Evolutionary conservation across 2,797 vertebrate genomes (phyloP), one percentile per base, ranked within the genome.

Genomic region (Astyanax mexicanus): DNA sequence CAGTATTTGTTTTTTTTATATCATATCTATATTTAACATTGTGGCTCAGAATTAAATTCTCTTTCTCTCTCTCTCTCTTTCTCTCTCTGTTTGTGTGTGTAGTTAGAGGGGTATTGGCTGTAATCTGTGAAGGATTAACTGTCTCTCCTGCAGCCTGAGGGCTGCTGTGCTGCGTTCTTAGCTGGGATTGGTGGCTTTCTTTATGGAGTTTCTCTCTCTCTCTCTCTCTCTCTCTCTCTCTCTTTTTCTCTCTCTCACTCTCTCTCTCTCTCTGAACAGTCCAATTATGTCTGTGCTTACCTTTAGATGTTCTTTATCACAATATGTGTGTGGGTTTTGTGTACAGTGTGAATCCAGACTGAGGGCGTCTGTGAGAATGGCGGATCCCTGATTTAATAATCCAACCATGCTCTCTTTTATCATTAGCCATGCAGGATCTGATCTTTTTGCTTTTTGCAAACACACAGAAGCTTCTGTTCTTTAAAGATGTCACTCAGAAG

Each of bases 91-190:
- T 15, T 58, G 54, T 58, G 52, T 54, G 62, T 54, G 23, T 45
- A 13, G 8, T 27, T 71, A 17, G 25, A 1, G 38, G 60, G 60
- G 54, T 29, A 61, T 55, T 49, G 58, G 57, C 72, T 51, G 1
- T 66, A 70, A 54, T 69, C 74, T 77, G 64, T 44, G 61, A 70
- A 64, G 58, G 68, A 65, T 71, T 77, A 65, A 49, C 68, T 65
- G 75, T 71, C 67, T 77, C 58, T 71, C 42, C 68, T 71, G 35
- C 19, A 29, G 64, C 64, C 44, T 49, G 57, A 13, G 25, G 60
- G 47, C 66, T 64, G 35, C 49, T 27, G 12, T 64, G 49, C 58
- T 37, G 49, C 65, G 47, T 29, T 77, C 29, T 71, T 35, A 55
- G 60, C 27, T 7, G 3, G 68, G 68, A 65, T 77, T 57, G 58